These are phyloP conservation scores for Teleiodes luculella DNA, from an alignment of 2,888 invertebrate species.

Conservation along the genomic window DNA sequence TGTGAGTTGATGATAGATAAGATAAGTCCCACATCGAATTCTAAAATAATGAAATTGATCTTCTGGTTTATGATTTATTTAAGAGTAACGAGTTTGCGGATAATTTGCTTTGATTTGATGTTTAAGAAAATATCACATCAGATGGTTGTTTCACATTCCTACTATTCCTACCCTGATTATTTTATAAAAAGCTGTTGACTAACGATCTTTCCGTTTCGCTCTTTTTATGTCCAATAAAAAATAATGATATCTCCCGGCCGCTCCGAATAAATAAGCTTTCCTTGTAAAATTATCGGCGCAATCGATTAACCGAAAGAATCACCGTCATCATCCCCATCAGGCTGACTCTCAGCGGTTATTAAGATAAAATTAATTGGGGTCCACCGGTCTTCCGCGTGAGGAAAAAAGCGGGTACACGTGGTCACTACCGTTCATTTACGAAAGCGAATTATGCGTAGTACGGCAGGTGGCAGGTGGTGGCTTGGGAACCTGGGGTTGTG, in stretches of 20 bases:
- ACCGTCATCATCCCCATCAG: conserved; percentile 36
- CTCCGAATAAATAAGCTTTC: conserved; percentile 16
- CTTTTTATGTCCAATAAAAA: conserved; percentile 3
- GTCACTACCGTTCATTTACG: conserved; percentile 79
- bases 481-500: conserved; percentile 72
- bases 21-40: background rate
- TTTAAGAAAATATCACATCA: too few species aligned
- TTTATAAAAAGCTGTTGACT: background rate
- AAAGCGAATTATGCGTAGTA: conserved; percentile 78
- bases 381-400: conserved; percentile 73
- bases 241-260: background rate
- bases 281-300: conserved; percentile 35
- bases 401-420: conserved; percentile 73
- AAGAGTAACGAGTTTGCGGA: too few species aligned
- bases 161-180: background rate
- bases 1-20: background rate
- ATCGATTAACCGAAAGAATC: conserved; percentile 58
- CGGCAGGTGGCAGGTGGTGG: conserved; percentile 72
- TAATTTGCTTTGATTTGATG: too few species aligned
- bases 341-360: conserved; percentile 45
- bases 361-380: conserved; percentile 69
- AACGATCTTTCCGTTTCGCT: background rate
- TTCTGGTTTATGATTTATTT: background rate
- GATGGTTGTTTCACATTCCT: background rate
- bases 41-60: background rate